Conservation (phyloP, 2,797 vertebrate genomes). For the Antennarius maculatus region DNA sequence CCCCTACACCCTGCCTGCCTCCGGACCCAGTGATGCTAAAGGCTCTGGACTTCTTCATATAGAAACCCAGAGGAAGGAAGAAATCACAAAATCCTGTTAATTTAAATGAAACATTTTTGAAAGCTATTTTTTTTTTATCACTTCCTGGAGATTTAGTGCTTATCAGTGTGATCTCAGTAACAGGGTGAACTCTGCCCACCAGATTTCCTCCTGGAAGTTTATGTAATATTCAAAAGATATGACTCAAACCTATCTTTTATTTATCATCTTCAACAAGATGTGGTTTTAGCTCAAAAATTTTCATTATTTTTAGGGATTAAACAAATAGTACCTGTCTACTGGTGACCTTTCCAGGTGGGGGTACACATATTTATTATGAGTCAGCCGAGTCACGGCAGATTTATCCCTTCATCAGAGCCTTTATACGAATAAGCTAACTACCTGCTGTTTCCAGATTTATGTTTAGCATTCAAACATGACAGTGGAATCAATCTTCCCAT, state of each 20-base stretch:
- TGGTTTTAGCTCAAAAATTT: too few species aligned
- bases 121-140: neutral
- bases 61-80: slow-evolving; percentile 33
- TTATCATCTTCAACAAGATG: neutral
- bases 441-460: neutral
- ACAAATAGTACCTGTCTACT: too few species aligned
- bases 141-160: slow-evolving; percentile 15
- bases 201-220: neutral
- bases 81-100: slow-evolving; percentile 24
- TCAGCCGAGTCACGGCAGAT: too few species aligned
- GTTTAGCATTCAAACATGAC: slow-evolving; percentile 1
- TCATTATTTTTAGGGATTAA: too few species aligned
- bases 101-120: slow-evolving; percentile 4
- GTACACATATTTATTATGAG: too few species aligned
- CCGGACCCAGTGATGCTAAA: too few species aligned
- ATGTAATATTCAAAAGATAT: slow-evolving; percentile 13
- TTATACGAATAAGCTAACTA: neutral
- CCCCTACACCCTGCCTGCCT: too few species aligned
- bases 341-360: too few species aligned
- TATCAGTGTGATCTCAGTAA: slow-evolving; percentile 8
- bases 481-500: neutral
- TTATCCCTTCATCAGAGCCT: neutral
- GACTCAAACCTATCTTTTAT: neutral
- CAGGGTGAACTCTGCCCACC: neutral
- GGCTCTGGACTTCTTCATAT: neutral